Base-by-base conservation (phyloP, 2,797 vertebrate species). In the Tarsius wallacei region DNA sequence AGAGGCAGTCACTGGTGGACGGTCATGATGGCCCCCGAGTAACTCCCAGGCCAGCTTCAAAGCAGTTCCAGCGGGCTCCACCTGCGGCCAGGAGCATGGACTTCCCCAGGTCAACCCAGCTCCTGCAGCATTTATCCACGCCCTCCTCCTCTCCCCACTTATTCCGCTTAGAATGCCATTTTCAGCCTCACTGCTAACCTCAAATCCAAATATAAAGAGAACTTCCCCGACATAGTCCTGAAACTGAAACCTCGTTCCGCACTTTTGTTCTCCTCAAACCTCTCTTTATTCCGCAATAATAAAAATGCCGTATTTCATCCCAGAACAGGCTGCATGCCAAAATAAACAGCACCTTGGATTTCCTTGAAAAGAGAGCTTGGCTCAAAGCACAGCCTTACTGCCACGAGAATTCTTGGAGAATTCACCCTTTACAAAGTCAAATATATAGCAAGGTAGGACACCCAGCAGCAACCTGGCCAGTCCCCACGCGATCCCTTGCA, bases 301-400 rank as follows among this genome's bases (percentile, higher is more conserved):
- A 91, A 96, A 96, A 97, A 96, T 7, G 81, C 80, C 47, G 0
- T 94, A 51, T 97, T 98, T 97, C 96, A 94, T 90, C 91, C 87
- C 86, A 81, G 64, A 47, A 84, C 63, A 95, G 97, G 96, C 15
- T 13, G 61, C 90, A 49, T 22, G 42, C 28, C 93, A 98, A 92
- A 57, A 36, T 22, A 90, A 91, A 78, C 55, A 94, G 93, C 97
- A 97, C 82, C 13, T 16, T 97, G 98, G 96, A 93, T 96, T 97
- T 98, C 97, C 51, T 96, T 97, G 96, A 94, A 94, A 97, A 97
- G 97, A 95, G 90, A 96, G 51, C 85, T 94, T 97, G 97, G 96
- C 96, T 92, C 63, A 51, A 64, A 55, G 66, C 74, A 55, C 59
- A 66, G 84, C 81, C 63, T 94, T 70, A 47, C 4, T 94, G 77